These are phyloP conservation scores for Hemithea aestivaria DNA, from an alignment of 2,888 invertebrate species.

Conservation along the genomic window DNA sequence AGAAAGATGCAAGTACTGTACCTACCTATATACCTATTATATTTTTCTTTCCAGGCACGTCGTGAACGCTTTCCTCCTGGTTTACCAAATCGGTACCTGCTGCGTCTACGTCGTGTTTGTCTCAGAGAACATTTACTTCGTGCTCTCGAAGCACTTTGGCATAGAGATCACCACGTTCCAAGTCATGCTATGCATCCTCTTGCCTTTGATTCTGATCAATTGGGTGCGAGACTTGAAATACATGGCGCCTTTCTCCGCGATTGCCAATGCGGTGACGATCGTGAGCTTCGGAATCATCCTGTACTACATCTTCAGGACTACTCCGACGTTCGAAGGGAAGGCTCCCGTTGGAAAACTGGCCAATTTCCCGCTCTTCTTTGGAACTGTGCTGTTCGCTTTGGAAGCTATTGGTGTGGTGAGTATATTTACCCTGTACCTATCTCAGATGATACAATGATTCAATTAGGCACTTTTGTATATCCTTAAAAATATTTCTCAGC, in stretches of 20 bases:
- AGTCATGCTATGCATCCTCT: constrained; percentile 85
- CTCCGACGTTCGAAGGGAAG: constrained; percentile 81
- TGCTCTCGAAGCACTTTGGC: constrained; percentile 76
- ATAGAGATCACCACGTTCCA: constrained; percentile 76
- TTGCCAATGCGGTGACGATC: constrained; percentile 92
- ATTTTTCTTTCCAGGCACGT: constrained; percentile 84
- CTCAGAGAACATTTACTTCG: constrained; percentile 88
- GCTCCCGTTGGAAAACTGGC: constrained; percentile 81
- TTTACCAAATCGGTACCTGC: constrained; percentile 97
- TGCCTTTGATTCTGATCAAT: constrained; percentile 88
- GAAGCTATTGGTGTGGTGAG: constrained; percentile 96
- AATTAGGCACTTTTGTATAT: too few relatives aligned
- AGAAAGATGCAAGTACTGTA: too few relatives aligned
- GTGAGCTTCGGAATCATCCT: constrained; percentile 91
- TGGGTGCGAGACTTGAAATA: constrained; percentile 91
- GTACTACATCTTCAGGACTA: constrained; percentile 89
- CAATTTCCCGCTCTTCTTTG: constrained; percentile 94
- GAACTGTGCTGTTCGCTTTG: constrained; percentile 96
- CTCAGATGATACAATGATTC: too few relatives aligned
- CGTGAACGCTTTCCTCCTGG: constrained; percentile 85
- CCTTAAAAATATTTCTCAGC: too few relatives aligned
- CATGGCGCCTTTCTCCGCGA: constrained; percentile 92
- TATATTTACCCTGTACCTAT: constrained; percentile 26
- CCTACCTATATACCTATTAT: too few relatives aligned
- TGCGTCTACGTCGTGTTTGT: constrained; percentile 98